Conservation (phyloP, 2,113 vertebrate species). For the Apus apus region DNA sequence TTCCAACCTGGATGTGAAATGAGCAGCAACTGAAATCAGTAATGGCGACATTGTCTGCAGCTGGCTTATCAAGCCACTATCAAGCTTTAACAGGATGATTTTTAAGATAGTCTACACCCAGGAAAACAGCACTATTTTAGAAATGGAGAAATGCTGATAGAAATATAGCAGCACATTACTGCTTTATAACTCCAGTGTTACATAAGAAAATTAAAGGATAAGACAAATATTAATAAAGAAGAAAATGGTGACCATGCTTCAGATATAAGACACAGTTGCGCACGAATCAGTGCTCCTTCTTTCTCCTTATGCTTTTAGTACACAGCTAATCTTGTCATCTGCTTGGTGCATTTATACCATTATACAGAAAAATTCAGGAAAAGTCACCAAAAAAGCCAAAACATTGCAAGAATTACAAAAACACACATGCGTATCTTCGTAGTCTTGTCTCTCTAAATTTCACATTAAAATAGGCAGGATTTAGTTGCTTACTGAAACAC, state of each 20-base stretch:
- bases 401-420: not conserved
- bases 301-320: not conserved
- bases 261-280: not conserved
- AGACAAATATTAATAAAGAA: not conserved
- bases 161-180: fast-evolving
- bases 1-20: not conserved
- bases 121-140: not conserved
- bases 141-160: not conserved
- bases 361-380: not conserved
- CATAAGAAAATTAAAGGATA: not conserved
- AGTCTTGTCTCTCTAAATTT: not conserved
- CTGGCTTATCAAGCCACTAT: not conserved
- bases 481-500: not conserved
- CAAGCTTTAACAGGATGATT: not conserved
- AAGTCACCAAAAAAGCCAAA: not conserved
- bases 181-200: fast-evolving
- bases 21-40: not conserved
- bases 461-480: not conserved
- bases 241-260: not conserved
- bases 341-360: not conserved
- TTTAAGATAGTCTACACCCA: not conserved
- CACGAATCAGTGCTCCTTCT: not conserved
- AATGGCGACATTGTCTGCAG: not conserved
- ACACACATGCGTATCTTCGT: not conserved
- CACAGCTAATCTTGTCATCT: not conserved